phyloP scores from a whole-genome alignment of 2,113 vertebrate genomes.

The Antechinus stuartii region DNA sequence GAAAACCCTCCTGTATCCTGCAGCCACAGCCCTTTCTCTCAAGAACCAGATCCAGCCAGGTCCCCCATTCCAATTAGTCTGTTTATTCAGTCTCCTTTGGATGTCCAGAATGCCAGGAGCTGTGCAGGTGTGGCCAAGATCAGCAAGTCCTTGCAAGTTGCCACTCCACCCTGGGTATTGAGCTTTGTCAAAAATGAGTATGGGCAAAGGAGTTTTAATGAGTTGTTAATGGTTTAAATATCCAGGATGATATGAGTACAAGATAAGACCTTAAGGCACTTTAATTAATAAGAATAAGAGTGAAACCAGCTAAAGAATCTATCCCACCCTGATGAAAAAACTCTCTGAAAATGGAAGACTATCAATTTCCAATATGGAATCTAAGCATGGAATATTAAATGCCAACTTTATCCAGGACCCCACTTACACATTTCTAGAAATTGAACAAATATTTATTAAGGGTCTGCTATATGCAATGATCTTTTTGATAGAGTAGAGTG shows the following conservation, averaged over 20 bases:
- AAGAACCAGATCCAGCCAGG: neutral
- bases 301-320: conserved; percentile 56
- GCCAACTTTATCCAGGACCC: neutral
- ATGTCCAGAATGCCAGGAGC: conserved; percentile 68
- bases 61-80: conserved; percentile 20
- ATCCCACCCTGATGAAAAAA: neutral
- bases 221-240: conserved; percentile 63
- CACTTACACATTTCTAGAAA: neutral
- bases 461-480: neutral
- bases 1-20: neutral
- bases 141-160: conserved; percentile 68
- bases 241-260: conserved; percentile 44
- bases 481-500: neutral
- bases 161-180: conserved; percentile 51
- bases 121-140: conserved; percentile 31
- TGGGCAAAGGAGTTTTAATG: conserved; percentile 35
- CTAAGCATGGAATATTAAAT: neutral
- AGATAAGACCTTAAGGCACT: conserved; percentile 63
- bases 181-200: conserved; percentile 55
- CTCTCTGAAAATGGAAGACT: conserved; percentile 14
- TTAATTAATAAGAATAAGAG: conserved; percentile 25
- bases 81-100: conserved; percentile 69
- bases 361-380: neutral
- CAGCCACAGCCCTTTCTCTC: neutral
- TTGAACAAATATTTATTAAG: neutral